Base-by-base conservation (phyloP, 2,797 vertebrate species). In the Galaxias olidus region DNA sequence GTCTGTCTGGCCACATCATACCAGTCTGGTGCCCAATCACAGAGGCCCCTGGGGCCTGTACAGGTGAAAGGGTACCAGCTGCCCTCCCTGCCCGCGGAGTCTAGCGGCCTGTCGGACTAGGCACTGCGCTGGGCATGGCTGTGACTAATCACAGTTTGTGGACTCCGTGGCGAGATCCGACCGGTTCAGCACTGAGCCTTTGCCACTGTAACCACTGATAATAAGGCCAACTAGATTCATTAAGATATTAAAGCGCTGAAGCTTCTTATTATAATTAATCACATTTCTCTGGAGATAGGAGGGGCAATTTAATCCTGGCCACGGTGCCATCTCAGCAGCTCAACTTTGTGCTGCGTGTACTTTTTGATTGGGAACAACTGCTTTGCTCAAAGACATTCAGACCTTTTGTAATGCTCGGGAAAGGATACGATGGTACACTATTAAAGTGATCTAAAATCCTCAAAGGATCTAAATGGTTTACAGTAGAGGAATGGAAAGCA, bases 131-230 rank as follows among this genome's bases (percentile, higher is more conserved):
- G 44, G 12, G 49, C 8, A 20, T 0, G 8, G 44, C 14, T 40
- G 64, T 57, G 20, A 73, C 70, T 73, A 75, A 74, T 72, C 61
- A 48, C 20, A 57, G 64, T 60, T 70, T 45, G 46, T 58, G 53
- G 54, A 43, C 61, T 52, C 17, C 57, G 19, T 63, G 53, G 47
- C 41, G 19, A 80, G 54, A 57, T 65, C 52, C 66, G 77, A 72
- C 77, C 56, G 73, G 80, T 57, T 79, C 82, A 81, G 81, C 81
- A 66, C 19, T 1, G 63, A 78, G 64, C 60, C 41, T 51, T 59
- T 51, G 51, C 57, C 66, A 61, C 48, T 68, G 66, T 68, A 79
- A 85, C 83, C 74, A 72, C 76, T 66, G 56, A 62, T 59, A 75
- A 73, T 63, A 76, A 75, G 18, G 73, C 30, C 30, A 30, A 6